Evolutionary conservation across 2,888 invertebrate species (phyloP), one percentile per base, ranked within the genome.

Genomic region (Ceratothoa steindachneri): DNA sequence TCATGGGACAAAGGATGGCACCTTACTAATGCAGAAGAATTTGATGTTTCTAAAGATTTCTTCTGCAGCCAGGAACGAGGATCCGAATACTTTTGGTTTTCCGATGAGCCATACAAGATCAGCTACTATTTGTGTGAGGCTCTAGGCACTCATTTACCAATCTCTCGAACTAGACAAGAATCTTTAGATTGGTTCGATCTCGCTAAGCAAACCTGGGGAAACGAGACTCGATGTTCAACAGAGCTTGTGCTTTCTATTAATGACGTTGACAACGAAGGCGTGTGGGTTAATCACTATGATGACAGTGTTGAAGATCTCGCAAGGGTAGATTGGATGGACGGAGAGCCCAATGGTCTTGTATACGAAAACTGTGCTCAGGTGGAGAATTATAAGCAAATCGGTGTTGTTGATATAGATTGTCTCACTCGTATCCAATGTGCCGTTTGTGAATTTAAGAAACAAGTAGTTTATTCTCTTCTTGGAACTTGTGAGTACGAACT

Each of bases 1-100:
- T 76, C 79, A 3, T 79, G 79, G 79, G 66, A 74, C 22, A 68
- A 7, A 0, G 79, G 79, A 22, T 79, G 79, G 79, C 64, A 41
- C 0, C 70, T 74, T 4, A 15, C 67, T 0, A 55, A 79, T 4
- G 72, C 67, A n/a, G 65, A 69, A 64, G 70, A 55, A 15, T 53
- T 28, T 29, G 68, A 76, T 5, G 64, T 72, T 0, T 29, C 73
- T n/a, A 65, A 74, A 9, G n/a, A 22, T 1, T 51, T 74, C 0
- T 55, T 79, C 30, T 79, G 79, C 22, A 28, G 74, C 9, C 19
- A 52, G 15, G 66, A 79, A 22, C 31, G 22, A 12, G 72, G 55
- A 0, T 53, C 67, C 1, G 31, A 28, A 1, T 74, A 71, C 28
- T 76, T 79, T 30, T 79, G 74, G 72, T 79, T 79, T 29, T 64